Conservation (phyloP, 2,797 vertebrate species). For the Pagetopsis macropterus region DNA sequence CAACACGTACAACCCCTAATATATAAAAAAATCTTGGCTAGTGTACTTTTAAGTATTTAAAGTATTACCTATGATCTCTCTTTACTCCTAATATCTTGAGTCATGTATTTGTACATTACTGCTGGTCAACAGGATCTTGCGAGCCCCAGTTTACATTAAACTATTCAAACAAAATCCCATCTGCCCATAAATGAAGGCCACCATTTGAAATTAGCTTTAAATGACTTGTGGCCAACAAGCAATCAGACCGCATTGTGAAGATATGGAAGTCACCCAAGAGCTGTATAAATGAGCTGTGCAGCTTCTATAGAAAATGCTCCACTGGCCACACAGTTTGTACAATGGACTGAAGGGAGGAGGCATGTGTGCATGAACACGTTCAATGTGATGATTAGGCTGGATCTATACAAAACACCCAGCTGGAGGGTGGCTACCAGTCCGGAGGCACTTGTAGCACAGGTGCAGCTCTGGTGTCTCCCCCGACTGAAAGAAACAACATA, state of each 20-base stretch:
- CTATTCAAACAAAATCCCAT: slow-evolving; percentile 10
- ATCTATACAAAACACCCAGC: slow-evolving; percentile 61
- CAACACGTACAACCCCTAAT: too few species aligned
- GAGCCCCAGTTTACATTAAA: neutral
- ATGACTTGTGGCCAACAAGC: slow-evolving; percentile 32
- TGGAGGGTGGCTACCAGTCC: slow-evolving; percentile 50
- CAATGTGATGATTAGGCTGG: slow-evolving; percentile 55
- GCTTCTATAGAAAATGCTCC: slow-evolving; percentile 55
- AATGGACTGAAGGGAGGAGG: slow-evolving; percentile 53
- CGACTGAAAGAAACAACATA: slow-evolving; percentile 8
- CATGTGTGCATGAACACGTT: slow-evolving; percentile 64
- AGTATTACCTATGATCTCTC: too few species aligned
- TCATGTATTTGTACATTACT: neutral
- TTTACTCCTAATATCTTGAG: neutral
- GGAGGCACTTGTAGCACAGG: slow-evolving; percentile 72
- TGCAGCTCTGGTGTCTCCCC: slow-evolving; percentile 67
- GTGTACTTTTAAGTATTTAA: neutral
- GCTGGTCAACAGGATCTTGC: neutral
- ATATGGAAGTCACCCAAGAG: slow-evolving; percentile 45
- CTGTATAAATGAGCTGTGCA: slow-evolving; percentile 55
- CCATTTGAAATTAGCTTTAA: slow-evolving; percentile 42
- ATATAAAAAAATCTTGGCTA: neutral
- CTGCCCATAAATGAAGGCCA: slow-evolving; percentile 21
- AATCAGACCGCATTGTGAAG: slow-evolving; percentile 65
- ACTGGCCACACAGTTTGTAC: slow-evolving; percentile 50